Conservation (phyloP, 1,140 invertebrate genomes). For the Bilobella aurantiaca region DNA sequence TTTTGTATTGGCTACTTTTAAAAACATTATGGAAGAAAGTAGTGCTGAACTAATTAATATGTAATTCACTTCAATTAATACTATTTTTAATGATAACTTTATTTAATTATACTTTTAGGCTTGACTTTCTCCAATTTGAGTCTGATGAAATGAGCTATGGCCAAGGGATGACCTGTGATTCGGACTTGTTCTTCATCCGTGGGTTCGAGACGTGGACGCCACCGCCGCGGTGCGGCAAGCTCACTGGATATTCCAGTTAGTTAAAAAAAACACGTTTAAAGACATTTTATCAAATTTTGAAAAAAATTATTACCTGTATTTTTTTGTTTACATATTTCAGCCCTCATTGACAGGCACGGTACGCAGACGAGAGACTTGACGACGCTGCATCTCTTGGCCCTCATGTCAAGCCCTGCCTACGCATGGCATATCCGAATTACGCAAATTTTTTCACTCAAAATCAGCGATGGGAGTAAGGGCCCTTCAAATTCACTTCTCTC, state of each 20-base stretch:
- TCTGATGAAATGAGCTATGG: slow-evolving; percentile 12
- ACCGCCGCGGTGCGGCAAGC: slow-evolving; percentile 18
- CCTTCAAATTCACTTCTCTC: too few relatives aligned
- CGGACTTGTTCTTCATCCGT: slow-evolving; percentile 18
- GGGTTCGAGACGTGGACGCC: slow-evolving; percentile 19
- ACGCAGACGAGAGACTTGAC: neutral
- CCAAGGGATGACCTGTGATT: slow-evolving; percentile 8
- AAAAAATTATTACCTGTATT: neutral
- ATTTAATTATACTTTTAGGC: slow-evolving; percentile 1
- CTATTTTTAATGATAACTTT: neutral
- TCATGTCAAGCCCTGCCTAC: neutral
- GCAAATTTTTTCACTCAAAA: neutral
- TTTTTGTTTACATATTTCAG: slow-evolving; percentile 3
- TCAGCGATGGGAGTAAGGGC: too few relatives aligned
- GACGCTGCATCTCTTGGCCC: neutral
- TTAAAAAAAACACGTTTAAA: neutral
- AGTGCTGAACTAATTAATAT: neutral
- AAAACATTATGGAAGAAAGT: too few relatives aligned
- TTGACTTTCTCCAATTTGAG: slow-evolving; percentile 16
- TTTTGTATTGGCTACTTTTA: too few relatives aligned
- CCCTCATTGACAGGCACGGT: neutral
- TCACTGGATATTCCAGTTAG: slow-evolving; percentile 14
- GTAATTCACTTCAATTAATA: neutral
- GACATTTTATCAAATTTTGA: neutral
- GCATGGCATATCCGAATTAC: neutral